Base-by-base conservation (phyloP, 2,888 invertebrate genomes). In the Cephus pulcher region DNA sequence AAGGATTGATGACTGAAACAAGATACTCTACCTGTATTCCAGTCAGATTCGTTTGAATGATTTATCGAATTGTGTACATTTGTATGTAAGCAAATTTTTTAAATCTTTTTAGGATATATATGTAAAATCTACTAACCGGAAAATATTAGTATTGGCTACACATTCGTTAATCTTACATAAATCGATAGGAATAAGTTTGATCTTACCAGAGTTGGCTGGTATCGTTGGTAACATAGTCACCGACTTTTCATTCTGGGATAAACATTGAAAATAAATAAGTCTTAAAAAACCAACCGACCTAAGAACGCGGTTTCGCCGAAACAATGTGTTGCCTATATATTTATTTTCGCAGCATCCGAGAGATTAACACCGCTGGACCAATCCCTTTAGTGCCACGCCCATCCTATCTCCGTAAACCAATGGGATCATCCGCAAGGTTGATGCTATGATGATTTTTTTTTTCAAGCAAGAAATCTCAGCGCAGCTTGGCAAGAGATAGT, bases 341-440 rank as follows among this genome's bases (percentile, higher is more conserved):
- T 88, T 89, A 86, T 88, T 89, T 88, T 84, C 80, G 78, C 85
- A 86, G 86, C 86, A 85, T 84, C 83, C 80, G 79, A 82, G 82
- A 81, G 82, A 86, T 87, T 84, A 86, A 80, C 78, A 80, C 82
- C 79, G 76, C 76, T 81, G 79, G 82, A 83, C 85, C 86, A 86
- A 86, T 87, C 84, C 86, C 84, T 78, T 76, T 23, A 23, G 75
- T 79, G 88, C 83, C 86, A 88, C 89, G 90, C 90, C 90, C 86
- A 84, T 86, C 78, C 56, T 79, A 75, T 80, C 75, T 76, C 79
- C 75, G 78, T 76, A 79, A 80, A 80, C 89, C 90, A 89, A 90
- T 90, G 79, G 80, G 79, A 77, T 80, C 80, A 56, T 15, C 23
- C 6, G 9, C 23, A 56, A 6, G 23, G 40, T 56, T 23, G 40